Conservation (phyloP, 1,140 invertebrate species). For the Drosophila repletoides region DNA sequence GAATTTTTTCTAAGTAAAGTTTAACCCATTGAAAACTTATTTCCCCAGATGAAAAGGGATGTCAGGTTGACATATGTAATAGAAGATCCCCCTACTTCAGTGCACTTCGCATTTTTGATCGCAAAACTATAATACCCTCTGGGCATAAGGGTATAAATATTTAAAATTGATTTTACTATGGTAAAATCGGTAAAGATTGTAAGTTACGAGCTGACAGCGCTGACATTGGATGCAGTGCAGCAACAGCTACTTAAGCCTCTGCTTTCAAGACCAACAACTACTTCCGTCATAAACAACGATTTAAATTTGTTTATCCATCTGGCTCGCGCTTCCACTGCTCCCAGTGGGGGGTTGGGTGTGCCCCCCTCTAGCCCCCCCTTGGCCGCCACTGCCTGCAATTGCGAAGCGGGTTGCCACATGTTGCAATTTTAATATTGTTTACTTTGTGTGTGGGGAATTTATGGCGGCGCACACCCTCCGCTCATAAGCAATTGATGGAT, state of each 20-base stretch:
- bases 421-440: constrained; percentile 77
- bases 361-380: not conserved
- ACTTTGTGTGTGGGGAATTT: constrained; percentile 65
- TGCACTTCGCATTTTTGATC: too few relatives aligned
- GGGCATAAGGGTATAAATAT: too few relatives aligned
- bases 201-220: constrained; percentile 48
- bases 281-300: constrained; percentile 64
- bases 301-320: constrained; percentile 63
- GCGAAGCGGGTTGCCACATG: constrained; percentile 44
- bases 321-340: not conserved
- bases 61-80: too few relatives aligned
- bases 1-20: too few relatives aligned
- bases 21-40: too few relatives aligned
- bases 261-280: constrained; percentile 27
- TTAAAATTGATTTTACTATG: constrained; percentile 38
- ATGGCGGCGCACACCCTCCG: constrained; percentile 64
- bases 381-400: not conserved
- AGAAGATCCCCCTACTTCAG: too few relatives aligned
- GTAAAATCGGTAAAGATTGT: constrained; percentile 55
- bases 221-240: constrained; percentile 55
- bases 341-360: too few relatives aligned
- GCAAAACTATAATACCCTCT: too few relatives aligned
- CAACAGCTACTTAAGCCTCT: constrained; percentile 53
- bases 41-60: too few relatives aligned
- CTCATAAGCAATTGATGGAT: constrained; percentile 70